Evolutionary conservation across 2,797 vertebrate species (phyloP).

Genomic region (Chelmon rostratus): DNA sequence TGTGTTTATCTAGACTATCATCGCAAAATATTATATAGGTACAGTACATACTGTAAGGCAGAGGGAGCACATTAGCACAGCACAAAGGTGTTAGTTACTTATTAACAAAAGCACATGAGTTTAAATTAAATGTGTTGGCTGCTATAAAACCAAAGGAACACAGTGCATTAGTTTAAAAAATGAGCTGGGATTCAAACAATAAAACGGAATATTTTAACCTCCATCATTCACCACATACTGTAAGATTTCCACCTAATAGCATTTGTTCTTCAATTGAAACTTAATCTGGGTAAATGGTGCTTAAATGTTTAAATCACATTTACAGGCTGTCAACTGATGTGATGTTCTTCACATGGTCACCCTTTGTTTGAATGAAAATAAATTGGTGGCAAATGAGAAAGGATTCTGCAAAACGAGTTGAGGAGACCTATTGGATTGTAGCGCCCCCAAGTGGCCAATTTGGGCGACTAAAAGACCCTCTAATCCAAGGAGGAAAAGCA

Average conservation of each 20-base stretch:
- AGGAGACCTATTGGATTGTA: slow-evolving; percentile 68
- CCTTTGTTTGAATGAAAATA: slow-evolving; percentile 87
- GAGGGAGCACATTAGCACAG: slow-evolving; percentile 9
- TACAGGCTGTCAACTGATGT: slow-evolving; percentile 88
- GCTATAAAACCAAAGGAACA: slow-evolving; percentile 28
- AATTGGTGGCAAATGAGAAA: slow-evolving; percentile 83
- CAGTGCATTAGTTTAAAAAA: slow-evolving; percentile 48
- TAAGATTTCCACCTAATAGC: slow-evolving; percentile 84
- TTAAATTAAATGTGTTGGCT: slow-evolving; percentile 17
- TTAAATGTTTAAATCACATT: slow-evolving; percentile 89
- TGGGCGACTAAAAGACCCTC: slow-evolving; percentile 28
- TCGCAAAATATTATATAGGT: slow-evolving; percentile 44
- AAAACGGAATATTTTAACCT: slow-evolving; percentile 64
- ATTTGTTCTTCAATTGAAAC: slow-evolving; percentile 86
- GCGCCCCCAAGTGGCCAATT: slow-evolving; percentile 80
- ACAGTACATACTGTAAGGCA: slow-evolving; percentile 36
- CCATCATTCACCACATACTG: slow-evolving; percentile 74
- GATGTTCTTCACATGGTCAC: slow-evolving; percentile 87
- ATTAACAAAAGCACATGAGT: slow-evolving; percentile 39
- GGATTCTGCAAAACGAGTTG: slow-evolving; percentile 60
- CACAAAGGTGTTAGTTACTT: slow-evolving; percentile 21
- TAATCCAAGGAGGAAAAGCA: slow-evolving; percentile 18
- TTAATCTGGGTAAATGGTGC: slow-evolving; percentile 87
- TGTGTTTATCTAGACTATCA: slow-evolving; percentile 68
- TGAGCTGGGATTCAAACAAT: slow-evolving; percentile 55